Conservation (phyloP, 2,113 vertebrate genomes). For the Muntiacus muntjak region DNA sequence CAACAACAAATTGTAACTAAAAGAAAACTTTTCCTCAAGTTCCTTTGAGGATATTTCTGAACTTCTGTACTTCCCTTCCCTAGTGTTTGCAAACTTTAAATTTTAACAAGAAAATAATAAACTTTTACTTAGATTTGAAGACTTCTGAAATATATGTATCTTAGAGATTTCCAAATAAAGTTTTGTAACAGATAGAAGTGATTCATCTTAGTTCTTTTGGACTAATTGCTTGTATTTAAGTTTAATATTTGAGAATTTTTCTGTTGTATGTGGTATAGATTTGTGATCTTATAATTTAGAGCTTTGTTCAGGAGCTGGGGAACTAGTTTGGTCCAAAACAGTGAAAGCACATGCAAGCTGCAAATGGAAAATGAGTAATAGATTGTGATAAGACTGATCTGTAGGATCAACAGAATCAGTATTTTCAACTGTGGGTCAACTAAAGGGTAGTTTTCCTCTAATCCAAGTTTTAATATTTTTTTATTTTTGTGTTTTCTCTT, state of each 20-base stretch:
- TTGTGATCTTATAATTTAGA: not conserved
- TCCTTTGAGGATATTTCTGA: not conserved
- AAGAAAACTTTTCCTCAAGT: not conserved
- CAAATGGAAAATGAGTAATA: not conserved
- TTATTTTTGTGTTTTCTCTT: not conserved
- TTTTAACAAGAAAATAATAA: conserved; percentile 12
- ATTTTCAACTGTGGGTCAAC: not conserved
- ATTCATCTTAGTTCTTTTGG: not conserved
- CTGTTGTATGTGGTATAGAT: not conserved
- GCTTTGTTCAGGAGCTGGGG: not conserved
- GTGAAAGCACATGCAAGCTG: not conserved
- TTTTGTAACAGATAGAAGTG: not conserved
- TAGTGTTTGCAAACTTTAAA: not conserved
- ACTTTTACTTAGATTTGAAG: not conserved
- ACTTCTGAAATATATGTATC: not conserved
- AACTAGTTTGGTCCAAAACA: not conserved
- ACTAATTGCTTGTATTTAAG: not conserved
- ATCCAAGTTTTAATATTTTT: not conserved
- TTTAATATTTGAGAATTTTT: not conserved
- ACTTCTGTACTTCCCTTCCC: not conserved
- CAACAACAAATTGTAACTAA: not conserved
- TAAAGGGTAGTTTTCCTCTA: not conserved
- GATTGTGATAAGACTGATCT: not conserved
- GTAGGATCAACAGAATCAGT: not conserved
- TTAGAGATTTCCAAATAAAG: not conserved